A percentile compares a stretch with the other conserved stretches of the same genome.
phyloP scores from a whole-genome alignment of 2,797 vertebrate species.

The Tympanoctomys barrerae region DNA sequence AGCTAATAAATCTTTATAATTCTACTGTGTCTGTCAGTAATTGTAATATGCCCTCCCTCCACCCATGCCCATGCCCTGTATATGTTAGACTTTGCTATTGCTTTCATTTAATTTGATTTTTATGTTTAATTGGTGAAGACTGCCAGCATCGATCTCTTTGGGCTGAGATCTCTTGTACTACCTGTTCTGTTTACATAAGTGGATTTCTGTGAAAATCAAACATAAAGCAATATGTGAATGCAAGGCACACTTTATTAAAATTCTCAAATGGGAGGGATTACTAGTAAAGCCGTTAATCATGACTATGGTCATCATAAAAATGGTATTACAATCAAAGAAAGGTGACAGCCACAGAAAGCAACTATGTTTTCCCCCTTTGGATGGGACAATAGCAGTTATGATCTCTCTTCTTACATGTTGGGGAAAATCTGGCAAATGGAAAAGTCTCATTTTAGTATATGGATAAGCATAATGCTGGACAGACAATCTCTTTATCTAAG shows the following conservation, averaged over 20 bases:
- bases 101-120: conserved; percentile 73
- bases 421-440: not conserved
- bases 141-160: conserved; percentile 52
- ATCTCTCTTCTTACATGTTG: not conserved
- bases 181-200: conserved; percentile 46
- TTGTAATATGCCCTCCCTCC: not conserved
- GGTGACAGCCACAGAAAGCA: not conserved
- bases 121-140: conserved; percentile 73
- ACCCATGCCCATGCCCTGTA: not conserved
- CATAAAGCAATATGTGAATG: not conserved
- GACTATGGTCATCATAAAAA: not conserved
- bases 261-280: not conserved
- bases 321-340: not conserved
- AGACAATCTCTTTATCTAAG: not conserved
- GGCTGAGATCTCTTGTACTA: not conserved
- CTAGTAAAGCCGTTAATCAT: not conserved
- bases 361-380: not conserved
- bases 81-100: conserved; percentile 63
- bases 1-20: not conserved
- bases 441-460: not conserved
- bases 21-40: not conserved
- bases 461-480: not conserved
- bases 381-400: not conserved
- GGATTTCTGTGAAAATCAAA: conserved; percentile 36
- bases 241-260: conserved; percentile 20